A percentile compares a stretch with the other conserved stretches of the same genome.
Evolutionary conservation across 2,888 invertebrate species (phyloP).

Genomic region (Gisinianus flammeolus): DNA sequence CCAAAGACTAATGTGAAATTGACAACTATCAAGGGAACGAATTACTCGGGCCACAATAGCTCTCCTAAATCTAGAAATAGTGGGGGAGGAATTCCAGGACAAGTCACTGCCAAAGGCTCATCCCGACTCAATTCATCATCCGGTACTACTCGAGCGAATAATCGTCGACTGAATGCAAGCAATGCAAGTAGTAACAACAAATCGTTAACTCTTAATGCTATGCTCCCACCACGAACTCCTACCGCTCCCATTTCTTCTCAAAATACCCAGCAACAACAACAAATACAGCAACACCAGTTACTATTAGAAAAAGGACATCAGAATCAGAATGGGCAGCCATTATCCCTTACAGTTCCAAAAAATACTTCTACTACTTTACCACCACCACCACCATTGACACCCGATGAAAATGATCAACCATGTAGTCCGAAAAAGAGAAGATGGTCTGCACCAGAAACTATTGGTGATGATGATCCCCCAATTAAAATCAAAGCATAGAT

Average conservation of each 20-base stretch:
- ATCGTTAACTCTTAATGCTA: neutral
- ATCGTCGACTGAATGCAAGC: slow-evolving; percentile 2
- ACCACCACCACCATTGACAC: slow-evolving; percentile 8
- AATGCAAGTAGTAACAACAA: neutral
- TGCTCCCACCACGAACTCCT: slow-evolving; percentile 32
- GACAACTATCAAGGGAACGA: slow-evolving; percentile 2
- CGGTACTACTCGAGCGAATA: slow-evolving; percentile 1
- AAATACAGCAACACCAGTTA: slow-evolving; percentile 1
- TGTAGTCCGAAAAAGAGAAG: slow-evolving; percentile 64
- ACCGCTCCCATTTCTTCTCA: slow-evolving; percentile 10
- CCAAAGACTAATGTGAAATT: slow-evolving; percentile 20
- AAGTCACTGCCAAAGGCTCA: slow-evolving; percentile 6
- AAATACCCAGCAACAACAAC: slow-evolving; percentile 3
- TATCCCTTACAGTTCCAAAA: neutral
- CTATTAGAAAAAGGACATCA: neutral
- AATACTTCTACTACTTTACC: no score
- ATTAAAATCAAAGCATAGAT: neutral
- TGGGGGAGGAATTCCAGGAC: neutral
- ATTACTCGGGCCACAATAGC: neutral
- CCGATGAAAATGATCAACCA: slow-evolving; percentile 45
- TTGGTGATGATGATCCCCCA: slow-evolving; percentile 53
- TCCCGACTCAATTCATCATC: slow-evolving; percentile 12
- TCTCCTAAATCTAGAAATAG: slow-evolving; percentile 23
- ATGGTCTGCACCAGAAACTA: slow-evolving; percentile 68
- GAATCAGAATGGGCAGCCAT: neutral